Evolutionary conservation across 2,113 vertebrate genomes (phyloP), one percentile per base, ranked within the genome.

Genomic region (Oxyruncus cristatus): DNA sequence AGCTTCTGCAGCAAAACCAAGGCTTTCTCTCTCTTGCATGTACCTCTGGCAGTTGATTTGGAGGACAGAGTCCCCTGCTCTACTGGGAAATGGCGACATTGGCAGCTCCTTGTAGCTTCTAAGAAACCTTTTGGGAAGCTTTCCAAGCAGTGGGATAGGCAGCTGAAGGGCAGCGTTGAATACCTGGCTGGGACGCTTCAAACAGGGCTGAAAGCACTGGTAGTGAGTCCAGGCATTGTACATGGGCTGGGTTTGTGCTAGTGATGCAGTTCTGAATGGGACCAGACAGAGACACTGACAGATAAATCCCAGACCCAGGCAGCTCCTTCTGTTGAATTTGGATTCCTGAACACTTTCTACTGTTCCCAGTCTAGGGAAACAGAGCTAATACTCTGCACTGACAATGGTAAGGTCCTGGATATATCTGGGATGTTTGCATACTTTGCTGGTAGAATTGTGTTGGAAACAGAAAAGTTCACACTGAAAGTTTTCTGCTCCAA

Each of bases 101-200:
- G 76, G 65, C 63, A 92, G 15, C 41, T 92, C 78, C 53, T 50
- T 80, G 50, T 32, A 84, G 56, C 77, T 95, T 89, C 84, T 77
- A 68, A 71, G 72, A 72, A 95, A 59, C 33, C 18, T 5, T 86
- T 73, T 70, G 80, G 84, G 68, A 91, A 77, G n/a, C 72, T 91
- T 89, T 86, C 41, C 35, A 21, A 70, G 59, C 59, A 47, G 12
- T 15, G 35, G 66, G 49, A 41, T 32, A 62, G 32, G 73, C 76
- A 77, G 46, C 65, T 89, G 84, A 65, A 96, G 73, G 52, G 56
- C 92, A 74, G 14, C 1, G 55, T 4, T 5, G 6, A 78, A 37
- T 53, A 66, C 22, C 78, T 66, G 84, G 5, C 53, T 84, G 42
- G 55, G 42, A n/a, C 0, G 2, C 23, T 67, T 74, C 46, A 35